Base-by-base conservation (phyloP, 2,888 invertebrate genomes). In the Mythimna loreyi region DNA sequence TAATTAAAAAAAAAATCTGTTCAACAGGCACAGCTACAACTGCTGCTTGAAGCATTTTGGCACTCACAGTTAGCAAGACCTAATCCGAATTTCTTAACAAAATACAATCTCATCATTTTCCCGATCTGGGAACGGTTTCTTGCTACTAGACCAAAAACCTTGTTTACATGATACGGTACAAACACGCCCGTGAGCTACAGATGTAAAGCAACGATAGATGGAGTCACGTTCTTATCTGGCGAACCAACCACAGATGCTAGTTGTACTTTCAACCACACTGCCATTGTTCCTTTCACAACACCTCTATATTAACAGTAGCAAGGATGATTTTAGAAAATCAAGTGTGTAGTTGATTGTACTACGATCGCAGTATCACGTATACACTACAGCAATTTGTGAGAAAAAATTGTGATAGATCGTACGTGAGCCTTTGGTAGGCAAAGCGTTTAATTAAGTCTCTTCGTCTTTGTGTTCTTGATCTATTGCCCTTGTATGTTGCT, bases 141-240 rank as follows among this genome's bases (percentile, higher is more conserved):
- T 60, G 45, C 65, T 65, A 70, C 56, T 65, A 60, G 60, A 75
- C 50, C 23, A 80, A 75, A 67, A 47, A 33, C 30, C 28, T 40
- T 61, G 62, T 80, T 77, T 55, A 57, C 47, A 30, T 53, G 50
- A 59, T 80, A 65, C 72, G 80, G 72, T 76, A 78, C 21, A 50
- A 73, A 50, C 58, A 58, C 67, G 52, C 47, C 67, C 67, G 61
- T 73, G 65, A 80, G 73, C 64, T 67, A 72, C 62, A 75, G 87
- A 86, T 87, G 67, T 82, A 78, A 80, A 81, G 68, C 60, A 72
- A 74, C 68, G 89, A 90, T 88, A 86, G 81, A 87, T 85, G 83
- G 66, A 83, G 88, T 89, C 90, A 90, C 90, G 90, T 89, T 81
- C 83, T 84, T 87, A 86, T 88, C 86, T 75, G 56, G 61, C 16